Percentiles rank a stretch among this genome's conserved stretches.
Conservation (phyloP, 2,888 invertebrate genomes). For the Phyllotreta striolata region DNA sequence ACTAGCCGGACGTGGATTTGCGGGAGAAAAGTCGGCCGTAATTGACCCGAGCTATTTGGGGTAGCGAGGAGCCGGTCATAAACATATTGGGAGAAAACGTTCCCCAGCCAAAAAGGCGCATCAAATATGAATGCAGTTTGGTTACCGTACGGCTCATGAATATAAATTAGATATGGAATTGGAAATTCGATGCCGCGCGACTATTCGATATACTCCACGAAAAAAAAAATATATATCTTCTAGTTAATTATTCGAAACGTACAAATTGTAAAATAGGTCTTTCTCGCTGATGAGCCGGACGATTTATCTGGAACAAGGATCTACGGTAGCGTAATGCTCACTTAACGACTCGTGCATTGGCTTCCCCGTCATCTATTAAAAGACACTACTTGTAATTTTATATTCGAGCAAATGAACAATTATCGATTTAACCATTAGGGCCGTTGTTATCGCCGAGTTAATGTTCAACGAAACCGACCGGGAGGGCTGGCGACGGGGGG, state of each 20-base stretch:
- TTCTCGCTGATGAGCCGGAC: constrained; percentile 22
- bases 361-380: constrained; percentile 49
- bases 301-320: constrained; percentile 40
- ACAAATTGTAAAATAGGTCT: not conserved
- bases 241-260: no score
- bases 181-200: constrained; percentile 41
- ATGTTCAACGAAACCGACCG: constrained; percentile 15
- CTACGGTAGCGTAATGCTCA: constrained; percentile 48
- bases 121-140: constrained; percentile 40
- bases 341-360: constrained; percentile 48
- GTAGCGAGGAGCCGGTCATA: constrained; percentile 42
- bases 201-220: constrained; percentile 48
- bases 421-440: constrained; percentile 62
- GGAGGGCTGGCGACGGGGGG: not conserved
- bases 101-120: constrained; percentile 47
- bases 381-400: constrained; percentile 56
- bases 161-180: constrained; percentile 34
- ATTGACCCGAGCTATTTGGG: constrained; percentile 49
- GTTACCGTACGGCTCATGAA: constrained; percentile 36
- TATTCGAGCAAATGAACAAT: constrained; percentile 59
- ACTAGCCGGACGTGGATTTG: no score
- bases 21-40: constrained; percentile 26
- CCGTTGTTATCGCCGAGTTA: constrained; percentile 52
- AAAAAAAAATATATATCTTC: no score
- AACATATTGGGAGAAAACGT: constrained; percentile 43